Conservation (phyloP, 2,888 invertebrate species). For the Ctenicera cuprea region DNA sequence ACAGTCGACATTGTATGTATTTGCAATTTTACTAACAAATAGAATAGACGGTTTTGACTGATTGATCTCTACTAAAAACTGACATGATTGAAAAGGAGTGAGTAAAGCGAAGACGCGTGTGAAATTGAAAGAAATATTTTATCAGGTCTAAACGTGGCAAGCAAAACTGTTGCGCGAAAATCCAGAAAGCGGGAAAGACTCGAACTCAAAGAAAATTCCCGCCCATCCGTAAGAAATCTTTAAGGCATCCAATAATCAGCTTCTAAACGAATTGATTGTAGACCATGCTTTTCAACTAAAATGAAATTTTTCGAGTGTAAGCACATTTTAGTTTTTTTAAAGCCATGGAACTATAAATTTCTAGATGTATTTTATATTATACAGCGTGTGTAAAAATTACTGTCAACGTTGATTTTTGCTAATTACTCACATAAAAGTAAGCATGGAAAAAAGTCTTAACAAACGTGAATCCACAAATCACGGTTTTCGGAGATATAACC, state of each 20-base stretch:
- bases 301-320: constrained; percentile 16
- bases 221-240: constrained; percentile 30
- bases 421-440: too few relatives aligned
- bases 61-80: constrained; percentile 39
- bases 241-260: constrained; percentile 28
- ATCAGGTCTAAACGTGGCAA: constrained; percentile 32
- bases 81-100: constrained; percentile 43
- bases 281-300: constrained; percentile 3
- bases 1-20: constrained; percentile 12
- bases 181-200: constrained; percentile 18
- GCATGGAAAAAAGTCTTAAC: too few relatives aligned
- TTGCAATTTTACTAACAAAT: constrained; percentile 34
- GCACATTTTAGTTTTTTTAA: neutral
- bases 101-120: constrained; percentile 32
- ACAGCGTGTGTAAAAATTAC: neutral
- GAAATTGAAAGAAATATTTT: constrained; percentile 39
- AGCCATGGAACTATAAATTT: neutral
- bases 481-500: too few relatives aligned
- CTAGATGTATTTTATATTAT: neutral
- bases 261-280: constrained; percentile 19
- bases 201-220: constrained; percentile 26
- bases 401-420: too few relatives aligned
- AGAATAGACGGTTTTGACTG: constrained; percentile 39
- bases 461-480: too few relatives aligned
- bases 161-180: constrained; percentile 20